Percentiles rank a stretch among this genome's conserved stretches.
Evolutionary conservation across 1,140 invertebrate genomes (phyloP).

Genomic region (Asbolus verrucosus): DNA sequence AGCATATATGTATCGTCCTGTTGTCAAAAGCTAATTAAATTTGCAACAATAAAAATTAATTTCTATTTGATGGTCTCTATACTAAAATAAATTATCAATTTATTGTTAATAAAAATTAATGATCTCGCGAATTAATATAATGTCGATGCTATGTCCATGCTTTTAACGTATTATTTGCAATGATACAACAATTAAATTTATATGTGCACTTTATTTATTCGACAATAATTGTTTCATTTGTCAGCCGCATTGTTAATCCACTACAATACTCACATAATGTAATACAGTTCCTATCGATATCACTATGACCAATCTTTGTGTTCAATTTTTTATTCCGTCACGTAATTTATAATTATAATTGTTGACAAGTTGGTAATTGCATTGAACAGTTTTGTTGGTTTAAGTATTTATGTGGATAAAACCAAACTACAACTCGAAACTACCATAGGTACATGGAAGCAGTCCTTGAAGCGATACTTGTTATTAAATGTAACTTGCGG

Average conservation of each 20-base stretch:
- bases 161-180: constrained; percentile 24
- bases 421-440: no score
- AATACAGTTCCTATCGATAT: no score
- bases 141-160: background rate
- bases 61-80: constrained; percentile 2
- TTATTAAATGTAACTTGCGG: constrained; percentile 19
- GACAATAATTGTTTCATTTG: background rate
- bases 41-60: constrained; percentile 31
- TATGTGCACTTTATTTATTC: background rate
- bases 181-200: constrained; percentile 22
- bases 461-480: constrained; percentile 19
- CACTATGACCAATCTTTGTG: no score
- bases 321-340: no score
- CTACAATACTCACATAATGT: no score
- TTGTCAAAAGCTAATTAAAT: constrained; percentile 24
- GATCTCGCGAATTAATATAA: constrained; percentile 31
- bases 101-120: constrained; percentile 35
- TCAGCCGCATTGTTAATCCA: background rate
- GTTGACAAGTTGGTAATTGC: no score
- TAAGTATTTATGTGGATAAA: no score
- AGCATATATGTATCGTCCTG: constrained; percentile 5
- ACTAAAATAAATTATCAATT: constrained; percentile 16
- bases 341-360: no score
- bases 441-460: constrained; percentile 3
- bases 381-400: no score